These are phyloP conservation scores for Eugnorisma glareosa DNA, from an alignment of 2,888 invertebrate species.

Conservation along the genomic window DNA sequence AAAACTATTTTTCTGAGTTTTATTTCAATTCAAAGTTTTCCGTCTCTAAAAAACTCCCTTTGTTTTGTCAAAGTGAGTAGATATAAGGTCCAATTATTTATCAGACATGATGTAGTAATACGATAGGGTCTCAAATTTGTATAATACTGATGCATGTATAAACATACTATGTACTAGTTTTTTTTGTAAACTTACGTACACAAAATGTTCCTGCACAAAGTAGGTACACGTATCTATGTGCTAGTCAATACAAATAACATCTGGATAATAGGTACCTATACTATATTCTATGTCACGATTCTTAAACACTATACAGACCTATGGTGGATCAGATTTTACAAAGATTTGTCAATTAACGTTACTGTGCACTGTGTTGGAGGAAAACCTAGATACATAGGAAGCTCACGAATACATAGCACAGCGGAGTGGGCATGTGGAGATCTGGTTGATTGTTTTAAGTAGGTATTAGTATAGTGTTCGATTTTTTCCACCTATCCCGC, in stretches of 20 bases:
- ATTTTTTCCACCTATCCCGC: not conserved
- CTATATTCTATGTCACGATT: not conserved
- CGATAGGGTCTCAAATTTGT: constrained; percentile 10
- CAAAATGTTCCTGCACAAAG: not conserved
- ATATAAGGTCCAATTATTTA: not conserved
- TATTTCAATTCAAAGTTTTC: not conserved
- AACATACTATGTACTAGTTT: not conserved
- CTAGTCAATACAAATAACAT: not conserved
- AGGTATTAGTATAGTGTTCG: not conserved
- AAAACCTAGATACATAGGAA: not conserved
- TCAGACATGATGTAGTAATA: not conserved
- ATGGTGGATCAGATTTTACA: not conserved
- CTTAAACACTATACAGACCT: not conserved
- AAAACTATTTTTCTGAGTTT: not conserved
- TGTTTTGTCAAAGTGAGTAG: not conserved
- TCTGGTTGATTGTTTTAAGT: not conserved
- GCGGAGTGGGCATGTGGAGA: not conserved
- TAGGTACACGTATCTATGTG: not conserved
- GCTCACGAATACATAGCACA: not conserved
- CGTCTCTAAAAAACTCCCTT: not conserved
- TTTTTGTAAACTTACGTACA: not conserved
- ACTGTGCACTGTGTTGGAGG: not conserved
- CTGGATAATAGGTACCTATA: not conserved
- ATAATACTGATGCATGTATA: not conserved
- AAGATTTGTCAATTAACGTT: not conserved